These are phyloP conservation scores for Camponotus pennsylvanicus DNA, from an alignment of 1,140 invertebrate species.

Conservation along the genomic window DNA sequence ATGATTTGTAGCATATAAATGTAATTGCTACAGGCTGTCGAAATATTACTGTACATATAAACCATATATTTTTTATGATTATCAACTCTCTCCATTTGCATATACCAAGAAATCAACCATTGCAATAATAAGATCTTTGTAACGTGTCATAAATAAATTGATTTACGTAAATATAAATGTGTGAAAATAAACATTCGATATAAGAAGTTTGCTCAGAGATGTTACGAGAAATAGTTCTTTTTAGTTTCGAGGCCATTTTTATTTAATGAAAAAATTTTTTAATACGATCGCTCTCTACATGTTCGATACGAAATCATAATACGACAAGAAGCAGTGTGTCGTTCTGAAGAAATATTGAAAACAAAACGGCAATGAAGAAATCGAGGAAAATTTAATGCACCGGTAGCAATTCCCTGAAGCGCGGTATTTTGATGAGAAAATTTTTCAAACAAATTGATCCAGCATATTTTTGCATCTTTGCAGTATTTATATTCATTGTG, in stretches of 20 bases:
- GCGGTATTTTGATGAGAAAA: slow-evolving; percentile 30
- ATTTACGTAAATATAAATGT: slow-evolving; percentile 13
- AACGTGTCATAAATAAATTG: background rate
- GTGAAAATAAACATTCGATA: background rate
- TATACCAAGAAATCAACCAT: background rate
- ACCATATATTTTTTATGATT: background rate
- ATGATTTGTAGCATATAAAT: background rate
- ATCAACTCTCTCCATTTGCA: background rate
- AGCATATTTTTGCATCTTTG: background rate
- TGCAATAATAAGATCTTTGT: slow-evolving; percentile 12
- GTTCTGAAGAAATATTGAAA: slow-evolving; percentile 46
- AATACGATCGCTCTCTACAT: background rate
- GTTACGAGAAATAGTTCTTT: background rate
- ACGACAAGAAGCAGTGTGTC: background rate
- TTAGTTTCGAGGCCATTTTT: background rate
- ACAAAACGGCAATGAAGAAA: slow-evolving; percentile 8
- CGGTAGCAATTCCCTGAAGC: slow-evolving; percentile 5
- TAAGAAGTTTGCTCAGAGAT: background rate
- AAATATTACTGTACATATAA: background rate
- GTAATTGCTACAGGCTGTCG: background rate
- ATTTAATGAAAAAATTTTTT: slow-evolving; percentile 16
- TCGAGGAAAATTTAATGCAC: slow-evolving; percentile 35
- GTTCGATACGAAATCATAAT: background rate
- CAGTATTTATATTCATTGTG: slow-evolving; percentile 45
- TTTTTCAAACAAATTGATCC: slow-evolving; percentile 26